Percentiles rank a stretch among this genome's conserved stretches.
phyloP scores from a whole-genome alignment of 2,113 vertebrate genomes.

The Melanocharis versteri region DNA sequence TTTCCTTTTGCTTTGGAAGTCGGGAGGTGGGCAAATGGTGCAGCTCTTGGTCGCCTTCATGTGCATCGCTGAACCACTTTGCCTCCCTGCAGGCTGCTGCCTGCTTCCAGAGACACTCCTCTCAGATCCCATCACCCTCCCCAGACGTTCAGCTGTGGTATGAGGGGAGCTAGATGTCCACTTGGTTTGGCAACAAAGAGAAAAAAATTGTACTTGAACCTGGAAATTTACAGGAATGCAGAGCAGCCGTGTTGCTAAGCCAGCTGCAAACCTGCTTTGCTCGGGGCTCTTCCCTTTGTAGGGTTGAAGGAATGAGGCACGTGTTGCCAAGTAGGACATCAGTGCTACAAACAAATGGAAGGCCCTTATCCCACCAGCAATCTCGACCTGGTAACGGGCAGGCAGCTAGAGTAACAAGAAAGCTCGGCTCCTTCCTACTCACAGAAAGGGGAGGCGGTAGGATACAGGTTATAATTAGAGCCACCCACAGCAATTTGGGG shows the following conservation, averaged over 20 bases:
- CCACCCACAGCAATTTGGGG: constrained; percentile 52
- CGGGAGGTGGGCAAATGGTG: background rate
- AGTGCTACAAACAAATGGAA: constrained; percentile 51
- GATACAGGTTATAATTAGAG: constrained; percentile 53
- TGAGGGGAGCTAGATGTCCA: background rate
- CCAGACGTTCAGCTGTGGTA: background rate
- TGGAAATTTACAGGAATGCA: constrained; percentile 78
- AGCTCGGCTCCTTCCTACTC: background rate
- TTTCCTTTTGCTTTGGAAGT: constrained; percentile 7
- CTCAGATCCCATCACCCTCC: background rate
- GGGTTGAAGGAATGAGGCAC: constrained; percentile 39
- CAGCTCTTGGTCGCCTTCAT: background rate
- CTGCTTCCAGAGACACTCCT: background rate
- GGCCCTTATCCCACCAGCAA: constrained; percentile 39
- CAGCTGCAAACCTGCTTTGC: constrained; percentile 66
- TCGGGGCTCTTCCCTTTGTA: constrained; percentile 65
- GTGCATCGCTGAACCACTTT: background rate
- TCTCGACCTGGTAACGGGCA: constrained; percentile 24
- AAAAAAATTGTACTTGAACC: constrained; percentile 30
- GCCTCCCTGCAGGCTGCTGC: accelerated
- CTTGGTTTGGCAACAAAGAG: constrained; percentile 2
- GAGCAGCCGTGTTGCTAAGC: constrained; percentile 47
- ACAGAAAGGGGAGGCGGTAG: background rate
- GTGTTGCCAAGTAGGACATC: constrained; percentile 67
- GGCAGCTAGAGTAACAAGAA: constrained; percentile 25